A percentile compares a stretch with the other conserved stretches of the same genome.
phyloP scores from a whole-genome alignment of 2,888 invertebrate species.

The Napeogenes inachia region DNA sequence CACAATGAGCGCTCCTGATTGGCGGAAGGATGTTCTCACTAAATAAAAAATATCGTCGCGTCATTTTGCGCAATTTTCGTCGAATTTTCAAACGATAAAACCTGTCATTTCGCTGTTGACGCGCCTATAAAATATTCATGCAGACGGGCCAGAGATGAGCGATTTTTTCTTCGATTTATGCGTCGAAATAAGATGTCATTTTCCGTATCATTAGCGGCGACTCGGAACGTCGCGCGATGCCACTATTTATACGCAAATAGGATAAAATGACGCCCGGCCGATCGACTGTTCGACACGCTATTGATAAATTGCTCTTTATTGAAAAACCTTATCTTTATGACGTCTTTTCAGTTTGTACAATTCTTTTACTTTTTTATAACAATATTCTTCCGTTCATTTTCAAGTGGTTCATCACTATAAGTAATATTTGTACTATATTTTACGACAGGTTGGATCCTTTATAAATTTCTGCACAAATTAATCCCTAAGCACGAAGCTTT shows the following conservation, averaged over 20 bases:
- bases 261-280: constrained; percentile 74
- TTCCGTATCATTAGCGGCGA: constrained; percentile 78
- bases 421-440: too few species aligned
- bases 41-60: constrained; percentile 77
- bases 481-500: constrained; percentile 17
- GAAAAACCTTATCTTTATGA: constrained; percentile 53
- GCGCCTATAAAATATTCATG: constrained; percentile 78
- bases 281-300: constrained; percentile 75
- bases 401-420: too few species aligned
- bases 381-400: constrained; percentile 1
- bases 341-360: constrained; percentile 36
- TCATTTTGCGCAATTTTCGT: constrained; percentile 76
- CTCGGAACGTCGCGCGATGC: constrained; percentile 62
- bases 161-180: constrained; percentile 77
- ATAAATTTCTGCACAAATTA: constrained; percentile 15
- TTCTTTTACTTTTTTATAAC: constrained; percentile 36
- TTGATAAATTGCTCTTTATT: constrained; percentile 75
- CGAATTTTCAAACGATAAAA: constrained; percentile 78
- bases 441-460: not conserved
- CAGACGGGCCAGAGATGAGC: constrained; percentile 73
- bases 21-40: constrained; percentile 78
- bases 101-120: constrained; percentile 78
- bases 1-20: constrained; percentile 75
- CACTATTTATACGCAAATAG: constrained; percentile 78
- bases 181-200: constrained; percentile 78